A percentile compares a stretch with the other conserved stretches of the same genome.
These are phyloP conservation scores for Sterrhoptilus dennistouni DNA, from an alignment of 2,113 vertebrate species.

Conservation along the genomic window DNA sequence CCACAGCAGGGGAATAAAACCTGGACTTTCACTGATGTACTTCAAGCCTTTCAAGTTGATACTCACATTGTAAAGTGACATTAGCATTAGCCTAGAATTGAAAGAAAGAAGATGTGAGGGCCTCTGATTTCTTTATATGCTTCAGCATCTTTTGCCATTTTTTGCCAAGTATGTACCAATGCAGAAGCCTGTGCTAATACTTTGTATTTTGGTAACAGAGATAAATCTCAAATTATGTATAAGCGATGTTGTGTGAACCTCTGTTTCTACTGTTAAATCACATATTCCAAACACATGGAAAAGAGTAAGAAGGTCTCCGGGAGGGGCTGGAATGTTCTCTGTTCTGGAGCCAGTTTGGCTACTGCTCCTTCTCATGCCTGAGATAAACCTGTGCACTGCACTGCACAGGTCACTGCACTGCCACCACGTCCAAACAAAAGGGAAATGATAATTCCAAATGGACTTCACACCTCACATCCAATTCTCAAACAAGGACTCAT, in stretches of 20 bases:
- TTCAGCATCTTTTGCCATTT: not conserved
- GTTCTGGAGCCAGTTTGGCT: not conserved
- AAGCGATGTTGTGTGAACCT: not conserved
- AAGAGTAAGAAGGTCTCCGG: not conserved
- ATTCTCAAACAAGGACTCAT: not conserved
- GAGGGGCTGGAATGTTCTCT: not conserved
- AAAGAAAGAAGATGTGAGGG: not conserved
- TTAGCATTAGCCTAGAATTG: conserved; percentile 87
- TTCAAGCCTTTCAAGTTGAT: conserved; percentile 88
- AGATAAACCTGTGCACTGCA: not conserved
- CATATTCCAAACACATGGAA: not conserved
- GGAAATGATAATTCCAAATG: not conserved
- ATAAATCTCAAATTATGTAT: not conserved
- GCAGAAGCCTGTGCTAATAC: not conserved
- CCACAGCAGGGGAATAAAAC: conserved; percentile 83
- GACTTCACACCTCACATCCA: not conserved
- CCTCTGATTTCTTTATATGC: not conserved
- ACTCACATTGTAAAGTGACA: conserved; percentile 92
- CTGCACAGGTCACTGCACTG: not conserved
- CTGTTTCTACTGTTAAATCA: not conserved
- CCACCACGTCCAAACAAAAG: not conserved
- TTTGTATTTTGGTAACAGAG: not conserved
- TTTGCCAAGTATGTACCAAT: not conserved
- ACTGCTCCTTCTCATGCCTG: not conserved
- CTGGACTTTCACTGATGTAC: conserved; percentile 83